phyloP scores from a whole-genome alignment of 92 coral and sea anemone species.

The Actinostola sp. region DNA sequence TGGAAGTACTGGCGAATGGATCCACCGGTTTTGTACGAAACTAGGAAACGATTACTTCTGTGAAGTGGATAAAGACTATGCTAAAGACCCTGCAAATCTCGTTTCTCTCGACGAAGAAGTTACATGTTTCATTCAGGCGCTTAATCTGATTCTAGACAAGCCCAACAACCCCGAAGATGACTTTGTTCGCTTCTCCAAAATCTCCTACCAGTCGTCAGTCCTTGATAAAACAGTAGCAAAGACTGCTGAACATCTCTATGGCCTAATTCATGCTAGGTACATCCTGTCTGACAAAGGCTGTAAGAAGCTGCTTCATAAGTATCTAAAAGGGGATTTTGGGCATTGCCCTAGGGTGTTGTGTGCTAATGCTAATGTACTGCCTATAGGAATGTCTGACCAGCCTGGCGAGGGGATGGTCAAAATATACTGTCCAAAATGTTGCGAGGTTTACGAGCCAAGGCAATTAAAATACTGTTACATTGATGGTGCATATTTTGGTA shows the following conservation, averaged over 20 bases:
- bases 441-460: slow-evolving; percentile 77
- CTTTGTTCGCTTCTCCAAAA: slow-evolving; percentile 49
- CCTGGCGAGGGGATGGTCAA: slow-evolving; percentile 85
- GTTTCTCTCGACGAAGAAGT: slow-evolving; percentile 82
- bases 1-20: slow-evolving; percentile 67
- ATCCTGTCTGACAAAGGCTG: slow-evolving; percentile 78
- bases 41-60: slow-evolving; percentile 88
- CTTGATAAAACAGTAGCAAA: slow-evolving; percentile 57
- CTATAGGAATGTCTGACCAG: slow-evolving; percentile 82
- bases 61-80: slow-evolving; percentile 85
- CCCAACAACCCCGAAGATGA: slow-evolving; percentile 47
- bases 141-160: slow-evolving; percentile 67
- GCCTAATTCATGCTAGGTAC: slow-evolving; percentile 82
- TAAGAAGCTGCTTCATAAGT: slow-evolving; percentile 76
- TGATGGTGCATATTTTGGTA: slow-evolving; percentile 89
- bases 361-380: slow-evolving; percentile 72
- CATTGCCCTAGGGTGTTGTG: slow-evolving; percentile 86
- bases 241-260: slow-evolving; percentile 74
- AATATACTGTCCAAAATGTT: slow-evolving; percentile 82
- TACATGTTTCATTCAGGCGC: slow-evolving; percentile 61
- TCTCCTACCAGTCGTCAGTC: slow-evolving; percentile 45
- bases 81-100: slow-evolving; percentile 77
- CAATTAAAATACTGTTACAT: slow-evolving; percentile 64
- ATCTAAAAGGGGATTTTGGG: slow-evolving; percentile 83
- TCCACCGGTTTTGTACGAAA: slow-evolving; percentile 81